phyloP scores from a whole-genome alignment of 1,140 invertebrate species.

The Bathynomus jamesi region DNA sequence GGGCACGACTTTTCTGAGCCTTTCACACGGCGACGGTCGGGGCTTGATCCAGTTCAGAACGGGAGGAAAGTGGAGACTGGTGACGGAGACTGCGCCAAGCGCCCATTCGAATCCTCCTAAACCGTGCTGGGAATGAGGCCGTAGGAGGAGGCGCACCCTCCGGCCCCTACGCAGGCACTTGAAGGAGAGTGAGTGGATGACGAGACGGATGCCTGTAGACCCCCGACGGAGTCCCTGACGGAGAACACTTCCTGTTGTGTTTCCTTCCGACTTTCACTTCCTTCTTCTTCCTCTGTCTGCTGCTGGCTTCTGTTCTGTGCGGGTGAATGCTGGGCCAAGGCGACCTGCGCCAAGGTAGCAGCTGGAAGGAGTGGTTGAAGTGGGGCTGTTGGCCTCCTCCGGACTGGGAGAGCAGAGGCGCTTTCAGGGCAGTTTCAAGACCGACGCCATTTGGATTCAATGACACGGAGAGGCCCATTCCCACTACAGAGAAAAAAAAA shows the following conservation, averaged over 20 bases:
- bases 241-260: slow-evolving; percentile 13
- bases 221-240: slow-evolving; percentile 22
- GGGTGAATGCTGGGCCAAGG: slow-evolving; percentile 22
- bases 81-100: neutral
- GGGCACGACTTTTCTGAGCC: no score
- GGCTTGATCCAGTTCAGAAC: neutral
- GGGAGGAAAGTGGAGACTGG: no score
- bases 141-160: slow-evolving; percentile 17
- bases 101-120: slow-evolving; percentile 7
- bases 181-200: slow-evolving; percentile 19
- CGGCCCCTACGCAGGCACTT: slow-evolving; percentile 8
- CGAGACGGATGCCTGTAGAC: slow-evolving; percentile 17
- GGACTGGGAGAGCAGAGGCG: slow-evolving; percentile 32
- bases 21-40: no score
- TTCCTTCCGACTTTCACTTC: neutral
- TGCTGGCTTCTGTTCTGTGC: neutral
- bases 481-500: slow-evolving; percentile 36
- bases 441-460: slow-evolving; percentile 38
- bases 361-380: slow-evolving; percentile 29
- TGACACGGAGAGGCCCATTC: slow-evolving; percentile 37
- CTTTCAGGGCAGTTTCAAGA: slow-evolving; percentile 36
- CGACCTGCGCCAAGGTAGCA: slow-evolving; percentile 30
- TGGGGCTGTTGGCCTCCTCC: slow-evolving; percentile 27
- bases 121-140: slow-evolving; percentile 29
- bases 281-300: neutral